Base-by-base conservation (phyloP, 2,797 vertebrate species). In the Cetoscarus ocellatus region DNA sequence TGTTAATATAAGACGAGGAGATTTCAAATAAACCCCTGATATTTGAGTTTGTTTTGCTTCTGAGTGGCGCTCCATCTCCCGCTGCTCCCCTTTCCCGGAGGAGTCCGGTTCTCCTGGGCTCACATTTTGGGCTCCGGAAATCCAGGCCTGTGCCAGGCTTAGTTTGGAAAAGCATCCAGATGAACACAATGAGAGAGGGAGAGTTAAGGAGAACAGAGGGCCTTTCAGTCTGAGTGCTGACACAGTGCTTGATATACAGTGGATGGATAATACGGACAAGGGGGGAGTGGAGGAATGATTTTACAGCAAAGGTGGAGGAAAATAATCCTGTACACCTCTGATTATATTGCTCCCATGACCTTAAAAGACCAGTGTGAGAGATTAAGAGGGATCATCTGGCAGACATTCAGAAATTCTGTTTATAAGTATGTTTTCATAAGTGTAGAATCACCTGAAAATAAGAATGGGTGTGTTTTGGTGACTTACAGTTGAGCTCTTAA, bases 11-110 rank as follows among this genome's bases (percentile, higher is more conserved):
- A 90, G 77, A 85, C 60, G 2, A 61, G 74, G 70, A 86, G 82
- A 86, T 88, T 88, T 86, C 47, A 88, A 90, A 88, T 91, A 92
- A 91, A 82, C 75, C 83, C 68, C 75, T 75, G 66, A 92, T 89
- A 81, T 89, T 81, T 82, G 64, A 79, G 84, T 85, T 89, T 93
- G 89, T 92, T 92, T 91, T 81, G 86, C 75, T 88, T 91, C 61
- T 38, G 79, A 88, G 67, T 80, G 83, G 82, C 35, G 75, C 80
- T 84, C 84, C 68, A 45, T 74, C 80, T 85, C 70, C 80, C 3
- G 17, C 77, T 77, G 75, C 71, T 79, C 70, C 71, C 48, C 71
- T 71, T 77, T 85, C 88, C 77, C 63, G 67, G 71, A 88, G 80
- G 73, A 81, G 70, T 68, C 77, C 61, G 15, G 79, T 86, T 83